Evolutionary conservation across 2,113 vertebrate genomes (phyloP).

Genomic region (Casuarius casuarius): DNA sequence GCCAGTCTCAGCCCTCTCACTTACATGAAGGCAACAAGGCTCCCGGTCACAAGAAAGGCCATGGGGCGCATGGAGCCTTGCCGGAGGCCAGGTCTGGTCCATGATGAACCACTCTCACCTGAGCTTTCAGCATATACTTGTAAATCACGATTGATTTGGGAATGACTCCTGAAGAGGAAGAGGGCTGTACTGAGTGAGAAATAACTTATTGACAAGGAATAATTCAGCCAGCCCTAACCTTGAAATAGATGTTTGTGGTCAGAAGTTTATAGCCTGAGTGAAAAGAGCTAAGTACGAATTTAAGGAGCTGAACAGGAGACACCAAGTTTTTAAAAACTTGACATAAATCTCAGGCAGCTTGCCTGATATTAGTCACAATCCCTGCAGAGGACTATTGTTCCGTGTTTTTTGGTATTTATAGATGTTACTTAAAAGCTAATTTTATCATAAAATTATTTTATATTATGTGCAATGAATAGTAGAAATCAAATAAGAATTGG

Average conservation of each 20-base stretch:
- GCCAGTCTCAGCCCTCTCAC: neutral
- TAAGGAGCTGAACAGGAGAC: slow-evolving; percentile 20
- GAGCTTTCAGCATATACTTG: neutral
- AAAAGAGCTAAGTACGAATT: slow-evolving; percentile 4
- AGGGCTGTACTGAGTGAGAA: neutral
- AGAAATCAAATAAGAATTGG: slow-evolving; percentile 43
- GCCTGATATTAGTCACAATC: neutral
- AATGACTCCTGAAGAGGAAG: neutral
- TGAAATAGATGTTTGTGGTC: slow-evolving; percentile 25
- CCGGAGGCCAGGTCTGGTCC: neutral
- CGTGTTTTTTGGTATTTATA: slow-evolving; percentile 13
- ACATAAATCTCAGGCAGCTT: slow-evolving; percentile 9
- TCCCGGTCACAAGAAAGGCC: neutral
- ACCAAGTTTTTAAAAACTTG: slow-evolving; percentile 14
- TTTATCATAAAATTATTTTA: slow-evolving; percentile 21
- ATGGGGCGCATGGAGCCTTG: too few relatives aligned
- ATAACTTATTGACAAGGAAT: slow-evolving; percentile 13
- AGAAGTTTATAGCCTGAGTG: neutral
- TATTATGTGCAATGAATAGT: slow-evolving; percentile 23
- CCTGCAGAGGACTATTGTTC: neutral
- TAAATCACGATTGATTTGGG: neutral
- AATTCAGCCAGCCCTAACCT: slow-evolving; percentile 20
- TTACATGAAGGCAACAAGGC: neutral
- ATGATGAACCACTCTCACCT: neutral
- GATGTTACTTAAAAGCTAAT: neutral